These are phyloP conservation scores for Nephrotoma guestfalica DNA, from an alignment of 2,888 invertebrate genomes.

Conservation along the genomic window DNA sequence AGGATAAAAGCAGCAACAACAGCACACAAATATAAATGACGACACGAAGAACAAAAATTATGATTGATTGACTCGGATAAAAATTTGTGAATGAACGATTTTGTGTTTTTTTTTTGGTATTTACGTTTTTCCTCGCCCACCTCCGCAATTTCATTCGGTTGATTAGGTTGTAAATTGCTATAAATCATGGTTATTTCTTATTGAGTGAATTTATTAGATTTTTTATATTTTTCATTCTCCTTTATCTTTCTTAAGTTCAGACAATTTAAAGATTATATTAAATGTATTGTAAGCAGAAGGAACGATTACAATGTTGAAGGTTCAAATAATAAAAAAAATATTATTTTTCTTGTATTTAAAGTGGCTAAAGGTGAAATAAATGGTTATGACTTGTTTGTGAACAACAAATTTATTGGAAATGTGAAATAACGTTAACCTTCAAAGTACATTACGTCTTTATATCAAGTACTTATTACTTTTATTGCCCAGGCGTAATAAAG, in stretches of 20 bases:
- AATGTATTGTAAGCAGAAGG: neutral
- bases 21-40: neutral
- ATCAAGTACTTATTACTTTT: neutral
- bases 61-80: neutral
- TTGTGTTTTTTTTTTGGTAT: neutral
- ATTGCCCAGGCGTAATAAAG: neutral
- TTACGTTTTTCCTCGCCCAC: neutral
- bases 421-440: neutral
- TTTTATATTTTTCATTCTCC: neutral
- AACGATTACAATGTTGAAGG: neutral
- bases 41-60: neutral
- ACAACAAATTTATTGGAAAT: neutral
- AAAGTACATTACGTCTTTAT: no score
- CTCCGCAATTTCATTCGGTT: neutral
- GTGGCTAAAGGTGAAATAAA: neutral
- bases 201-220: neutral
- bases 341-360: neutral
- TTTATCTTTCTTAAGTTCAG: neutral
- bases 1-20: neutral
- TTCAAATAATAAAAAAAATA: neutral
- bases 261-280: neutral
- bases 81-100: neutral
- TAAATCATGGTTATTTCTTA: neutral
- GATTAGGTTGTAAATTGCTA: neutral
- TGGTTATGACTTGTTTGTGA: neutral